Evolutionary conservation across 2,888 invertebrate genomes (phyloP).

Genomic region (Trachelus stipa): DNA sequence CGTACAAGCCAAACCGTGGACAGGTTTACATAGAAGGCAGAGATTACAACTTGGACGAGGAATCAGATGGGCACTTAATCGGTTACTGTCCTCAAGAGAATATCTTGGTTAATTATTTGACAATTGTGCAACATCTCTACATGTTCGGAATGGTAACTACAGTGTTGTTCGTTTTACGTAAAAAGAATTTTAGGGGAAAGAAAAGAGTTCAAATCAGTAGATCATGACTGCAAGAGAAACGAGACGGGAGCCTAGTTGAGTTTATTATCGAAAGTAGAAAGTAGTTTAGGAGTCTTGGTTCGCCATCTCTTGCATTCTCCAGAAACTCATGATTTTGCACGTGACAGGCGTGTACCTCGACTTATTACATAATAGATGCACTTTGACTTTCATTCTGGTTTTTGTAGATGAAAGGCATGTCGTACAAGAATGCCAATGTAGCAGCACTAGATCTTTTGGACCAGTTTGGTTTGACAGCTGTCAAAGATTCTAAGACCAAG

Average conservation of each 20-base stretch:
- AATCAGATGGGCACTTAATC: constrained; percentile 16
- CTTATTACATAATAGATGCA: background rate
- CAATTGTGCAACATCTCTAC: constrained; percentile 32
- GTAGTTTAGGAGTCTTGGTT: background rate
- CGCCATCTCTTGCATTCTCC: background rate
- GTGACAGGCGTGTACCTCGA: background rate
- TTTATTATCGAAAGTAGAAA: constrained; percentile 4
- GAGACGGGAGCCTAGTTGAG: background rate
- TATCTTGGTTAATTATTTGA: constrained; percentile 37
- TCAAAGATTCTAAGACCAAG: constrained; percentile 22
- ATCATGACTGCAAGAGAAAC: background rate
- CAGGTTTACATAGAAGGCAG: constrained; percentile 32
- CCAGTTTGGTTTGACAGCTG: constrained; percentile 27
- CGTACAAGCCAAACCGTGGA: constrained; percentile 34
- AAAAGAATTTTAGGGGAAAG: background rate
- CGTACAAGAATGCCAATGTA: constrained; percentile 25
- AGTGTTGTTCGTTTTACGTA: background rate
- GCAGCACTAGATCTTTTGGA: constrained; percentile 25
- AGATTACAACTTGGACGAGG: constrained; percentile 22
- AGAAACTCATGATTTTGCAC: background rate
- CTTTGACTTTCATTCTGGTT: background rate
- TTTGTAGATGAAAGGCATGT: constrained; percentile 35
- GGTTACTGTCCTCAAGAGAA: constrained; percentile 41
- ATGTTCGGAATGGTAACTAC: constrained; percentile 37
- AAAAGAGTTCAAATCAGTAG: background rate